Conservation (phyloP, 2,797 vertebrate species). For the Rachycentron canadum region DNA sequence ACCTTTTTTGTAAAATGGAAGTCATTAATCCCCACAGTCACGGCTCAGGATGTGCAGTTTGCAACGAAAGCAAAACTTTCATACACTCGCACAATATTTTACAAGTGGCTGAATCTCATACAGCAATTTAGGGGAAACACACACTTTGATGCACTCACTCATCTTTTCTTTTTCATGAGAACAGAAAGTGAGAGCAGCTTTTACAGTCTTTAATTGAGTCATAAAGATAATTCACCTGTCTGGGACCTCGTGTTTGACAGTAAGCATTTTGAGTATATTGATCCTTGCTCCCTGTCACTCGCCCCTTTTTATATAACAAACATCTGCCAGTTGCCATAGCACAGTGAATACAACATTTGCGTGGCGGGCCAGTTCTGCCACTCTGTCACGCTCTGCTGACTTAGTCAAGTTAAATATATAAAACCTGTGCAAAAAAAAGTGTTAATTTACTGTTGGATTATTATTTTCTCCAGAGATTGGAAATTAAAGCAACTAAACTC, state of each 20-base stretch:
- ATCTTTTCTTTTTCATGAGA: conserved; percentile 22
- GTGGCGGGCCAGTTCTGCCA: neutral
- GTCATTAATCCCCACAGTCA: conserved; percentile 6
- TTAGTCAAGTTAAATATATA: conserved; percentile 15
- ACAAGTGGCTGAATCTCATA: neutral
- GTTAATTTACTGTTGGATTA: neutral
- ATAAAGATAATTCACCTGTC: conserved; percentile 60
- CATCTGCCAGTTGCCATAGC: conserved; percentile 22
- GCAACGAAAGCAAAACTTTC: conserved; percentile 16
- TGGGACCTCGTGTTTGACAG: conserved; percentile 9
- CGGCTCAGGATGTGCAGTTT: conserved; percentile 18
- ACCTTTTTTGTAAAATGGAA: neutral
- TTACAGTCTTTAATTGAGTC: conserved; percentile 32
- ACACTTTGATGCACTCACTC: neutral
- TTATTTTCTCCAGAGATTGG: conserved; percentile 22
- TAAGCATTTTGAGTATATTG: conserved; percentile 6
- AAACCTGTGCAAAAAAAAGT: conserved; percentile 3
- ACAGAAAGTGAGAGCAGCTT: conserved; percentile 45
- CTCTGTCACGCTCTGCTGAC: neutral
- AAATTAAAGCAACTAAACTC: conserved; percentile 1
- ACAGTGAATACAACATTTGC: neutral
- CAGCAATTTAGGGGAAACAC: neutral
- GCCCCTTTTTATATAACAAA: conserved; percentile 16
- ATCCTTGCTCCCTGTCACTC: conserved; percentile 21
- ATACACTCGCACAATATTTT: neutral